Base-by-base conservation (phyloP, 2,113 vertebrate species). In the Sapayoa aenigma region DNA sequence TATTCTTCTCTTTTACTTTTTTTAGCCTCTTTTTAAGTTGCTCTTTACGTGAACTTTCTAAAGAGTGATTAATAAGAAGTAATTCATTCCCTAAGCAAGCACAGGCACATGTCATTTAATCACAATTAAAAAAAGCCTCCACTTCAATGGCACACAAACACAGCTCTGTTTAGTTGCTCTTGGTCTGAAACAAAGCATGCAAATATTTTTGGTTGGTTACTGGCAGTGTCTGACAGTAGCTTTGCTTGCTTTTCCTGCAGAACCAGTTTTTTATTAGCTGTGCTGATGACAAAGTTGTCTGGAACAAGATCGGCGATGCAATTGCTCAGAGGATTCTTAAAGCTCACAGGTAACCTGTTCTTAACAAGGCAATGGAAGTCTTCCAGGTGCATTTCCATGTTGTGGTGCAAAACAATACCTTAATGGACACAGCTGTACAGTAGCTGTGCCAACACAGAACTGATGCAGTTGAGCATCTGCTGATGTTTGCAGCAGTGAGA, bases 251-350 rank as follows among this genome's bases (percentile, higher is more conserved):
- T 89, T 97, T 97, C 82, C 92, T 58, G 37, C 77, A 99, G 99
- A 99, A 99, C 96, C 99, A 99, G 97, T 99, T 99, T 96, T 99
- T 99, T 93, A 99, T 99, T 97, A 99, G 99, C 97, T 99, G 99
- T 35, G 98, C 99, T 6, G 99, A 99, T 95, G 98, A 98, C 97
- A 98, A 97, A 94, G 97, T 98, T 21, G 99, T 99, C 58, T 99
- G 98, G 97, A 99, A 99, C 97, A 99, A 98, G 97, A 98, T 99
- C 1, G 99, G 99, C 0, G 98, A 99, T 72, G 85, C 99, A 1
- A 99, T 99, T 24, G 98, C 98, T 22, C 97, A 98, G 77, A 98
- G 99, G 89, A 99, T 99, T 96, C 98, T 99, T 76, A 98, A 97
- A 96, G 99, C 99, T 10, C 96, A 99, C 98, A 99, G 98, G 99